Conservation (phyloP, 2,888 invertebrate genomes). For the Chaitophorus viminalis region DNA sequence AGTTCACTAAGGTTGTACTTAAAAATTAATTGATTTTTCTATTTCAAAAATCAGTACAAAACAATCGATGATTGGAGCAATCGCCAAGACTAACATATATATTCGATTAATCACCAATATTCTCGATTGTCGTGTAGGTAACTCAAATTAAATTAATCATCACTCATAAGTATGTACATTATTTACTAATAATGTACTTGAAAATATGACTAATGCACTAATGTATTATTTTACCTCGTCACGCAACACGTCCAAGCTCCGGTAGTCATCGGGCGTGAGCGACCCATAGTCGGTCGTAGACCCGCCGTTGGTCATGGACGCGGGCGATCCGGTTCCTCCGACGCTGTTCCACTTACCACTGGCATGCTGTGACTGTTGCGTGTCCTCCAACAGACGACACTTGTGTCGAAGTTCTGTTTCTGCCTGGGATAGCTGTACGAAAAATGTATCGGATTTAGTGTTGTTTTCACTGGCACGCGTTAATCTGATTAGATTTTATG, state of each 20-base stretch:
- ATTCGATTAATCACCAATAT: slow-evolving; percentile 35
- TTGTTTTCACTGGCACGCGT: no score
- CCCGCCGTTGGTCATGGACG: slow-evolving; percentile 48
- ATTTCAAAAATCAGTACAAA: no score
- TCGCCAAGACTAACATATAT: slow-evolving; percentile 2
- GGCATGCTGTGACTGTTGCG: slow-evolving; percentile 18
- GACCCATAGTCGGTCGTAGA: slow-evolving; percentile 68
- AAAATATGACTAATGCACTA: not conserved
- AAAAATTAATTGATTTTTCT: no score
- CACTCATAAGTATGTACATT: no score
- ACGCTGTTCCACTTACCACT: slow-evolving; percentile 40
- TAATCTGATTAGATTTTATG: no score
- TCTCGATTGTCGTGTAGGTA: not conserved
- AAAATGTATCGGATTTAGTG: not conserved
- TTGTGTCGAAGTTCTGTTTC: slow-evolving; percentile 47
- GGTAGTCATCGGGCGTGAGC: slow-evolving; percentile 83
- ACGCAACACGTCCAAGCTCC: slow-evolving; percentile 86
- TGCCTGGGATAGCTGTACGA: slow-evolving; percentile 24
- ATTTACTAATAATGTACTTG: no score
- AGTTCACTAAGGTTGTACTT: no score
- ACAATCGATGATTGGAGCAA: slow-evolving; percentile 27
- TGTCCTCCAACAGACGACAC: slow-evolving; percentile 52
- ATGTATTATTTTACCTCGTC: slow-evolving; percentile 74
- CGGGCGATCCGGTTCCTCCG: slow-evolving; percentile 31
- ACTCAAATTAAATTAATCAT: not conserved